Base-by-base conservation (phyloP, 2,888 invertebrate genomes). In the Pheosia gnoma region DNA sequence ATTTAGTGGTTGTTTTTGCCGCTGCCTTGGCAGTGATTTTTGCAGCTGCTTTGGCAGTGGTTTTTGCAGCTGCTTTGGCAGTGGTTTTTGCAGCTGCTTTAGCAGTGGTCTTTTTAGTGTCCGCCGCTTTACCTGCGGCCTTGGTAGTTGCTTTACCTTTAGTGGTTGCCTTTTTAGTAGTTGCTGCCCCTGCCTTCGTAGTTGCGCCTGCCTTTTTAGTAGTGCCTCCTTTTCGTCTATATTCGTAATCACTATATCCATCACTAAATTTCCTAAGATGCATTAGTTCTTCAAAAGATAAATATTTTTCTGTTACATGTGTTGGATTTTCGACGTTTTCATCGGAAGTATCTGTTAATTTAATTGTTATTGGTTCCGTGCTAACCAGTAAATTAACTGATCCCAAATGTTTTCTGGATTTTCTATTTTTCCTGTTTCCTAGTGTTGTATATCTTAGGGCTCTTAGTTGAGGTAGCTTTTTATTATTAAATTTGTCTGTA, bases 261-360 rank as follows among this genome's bases (percentile, higher is more conserved):
- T 79, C 71, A 63, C 79, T 86, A n/a, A 83, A 72, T 78, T 88
- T 91, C 69, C 91, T 82, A 10, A 92, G 75, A 77, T 86, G 87
- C 87, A 93, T 86, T 68, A 93, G 75, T 72, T 93, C 92, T 65
- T 93, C 90, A 78, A 93, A 93, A 5, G 93, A 93, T 63, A 93
- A 83, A 78, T 87, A 91, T 74, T 88, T 93, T 77, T 92, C 93
- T 39, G 89, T 89, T 4, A 82, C 57, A 54, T 72, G 72, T 49
- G 74, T 75, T 37, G 75, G 74, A 53, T 72, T 64, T 57, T 75
- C 71, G 25, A 53, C 53, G 36, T 67, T 65, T 45, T 70, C 67
- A 9, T 57, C 61, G 43, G 67, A 65, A 71, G 64, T 51, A 55
- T 84, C 75, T 65, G 75, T 73, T 41, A 71, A 69, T 67, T 70